Evolutionary conservation across 1,140 invertebrate species (phyloP).

Genomic region (Cotesia glomerata): DNA sequence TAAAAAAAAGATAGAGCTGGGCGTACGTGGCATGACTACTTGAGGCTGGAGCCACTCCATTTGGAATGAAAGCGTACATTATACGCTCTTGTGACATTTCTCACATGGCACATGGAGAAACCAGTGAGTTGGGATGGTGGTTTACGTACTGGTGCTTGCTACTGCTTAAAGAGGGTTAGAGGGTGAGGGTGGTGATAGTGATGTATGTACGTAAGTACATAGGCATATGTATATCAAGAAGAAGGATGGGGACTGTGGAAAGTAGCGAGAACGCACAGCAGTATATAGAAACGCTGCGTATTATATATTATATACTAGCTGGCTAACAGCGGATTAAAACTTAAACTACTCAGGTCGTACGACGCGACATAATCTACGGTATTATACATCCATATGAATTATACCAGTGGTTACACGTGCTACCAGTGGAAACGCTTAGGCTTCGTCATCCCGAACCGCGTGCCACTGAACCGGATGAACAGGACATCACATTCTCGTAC

Average conservation of each 20-base stretch:
- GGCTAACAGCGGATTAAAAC: slow-evolving; percentile 36
- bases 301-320: neutral
- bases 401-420: slow-evolving; percentile 22
- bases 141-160: too few species aligned
- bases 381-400: slow-evolving; percentile 20
- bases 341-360: slow-evolving; percentile 27
- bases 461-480: slow-evolving; percentile 1
- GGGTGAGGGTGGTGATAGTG: neutral
- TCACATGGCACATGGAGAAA: slow-evolving; percentile 16
- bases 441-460: neutral
- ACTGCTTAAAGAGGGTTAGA: too few species aligned
- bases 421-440: slow-evolving; percentile 12
- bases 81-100: slow-evolving; percentile 6
- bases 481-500: neutral
- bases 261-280: slow-evolving; percentile 7
- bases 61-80: slow-evolving; percentile 25
- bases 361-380: neutral
- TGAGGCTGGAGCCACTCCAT: slow-evolving; percentile 8
- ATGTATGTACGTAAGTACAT: neutral
- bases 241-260: neutral
- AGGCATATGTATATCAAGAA: neutral
- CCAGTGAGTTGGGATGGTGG: neutral
- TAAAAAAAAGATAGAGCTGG: slow-evolving; percentile 5
- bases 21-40: slow-evolving; percentile 12
- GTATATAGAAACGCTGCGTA: slow-evolving; percentile 20